Evolutionary conservation across 1,140 invertebrate genomes (phyloP).

Genomic region (Vollenhovia emeryi): DNA sequence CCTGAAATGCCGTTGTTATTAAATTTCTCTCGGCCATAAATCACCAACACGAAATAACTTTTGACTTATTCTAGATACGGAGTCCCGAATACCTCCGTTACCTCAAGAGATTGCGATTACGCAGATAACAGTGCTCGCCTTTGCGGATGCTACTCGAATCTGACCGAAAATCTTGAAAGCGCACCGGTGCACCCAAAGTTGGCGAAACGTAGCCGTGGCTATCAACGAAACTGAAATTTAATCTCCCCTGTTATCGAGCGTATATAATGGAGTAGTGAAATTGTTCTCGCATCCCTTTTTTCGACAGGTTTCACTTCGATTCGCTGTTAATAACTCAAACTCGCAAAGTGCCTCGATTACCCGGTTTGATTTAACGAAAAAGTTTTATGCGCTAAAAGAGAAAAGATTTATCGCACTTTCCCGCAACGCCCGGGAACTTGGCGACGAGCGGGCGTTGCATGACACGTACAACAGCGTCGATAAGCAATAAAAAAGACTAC

Average conservation of each 20-base stretch:
- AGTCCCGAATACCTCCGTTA: slow-evolving; percentile 1
- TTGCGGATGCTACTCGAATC: slow-evolving; percentile 41
- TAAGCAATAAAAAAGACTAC: slow-evolving; percentile 56
- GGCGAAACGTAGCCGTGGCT: slow-evolving; percentile 30
- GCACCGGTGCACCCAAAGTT: slow-evolving; percentile 15
- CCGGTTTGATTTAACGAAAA: slow-evolving; percentile 57
- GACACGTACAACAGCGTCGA: slow-evolving; percentile 45
- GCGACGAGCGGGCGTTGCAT: slow-evolving; percentile 32
- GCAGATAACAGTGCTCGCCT: neutral
- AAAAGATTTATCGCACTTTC: slow-evolving; percentile 49
- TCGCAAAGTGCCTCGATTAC: slow-evolving; percentile 48
- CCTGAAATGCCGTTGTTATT: slow-evolving; percentile 34
- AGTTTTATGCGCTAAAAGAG: slow-evolving; percentile 52
- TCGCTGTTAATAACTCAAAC: slow-evolving; percentile 54
- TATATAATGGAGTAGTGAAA: slow-evolving; percentile 47
- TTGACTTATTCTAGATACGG: slow-evolving; percentile 19
- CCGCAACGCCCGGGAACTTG: slow-evolving; percentile 25
- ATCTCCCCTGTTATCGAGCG: slow-evolving; percentile 50
- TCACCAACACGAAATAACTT: slow-evolving; percentile 40
- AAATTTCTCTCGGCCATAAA: slow-evolving; percentile 34
- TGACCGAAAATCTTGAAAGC: slow-evolving; percentile 41
- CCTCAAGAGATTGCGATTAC: slow-evolving; percentile 19
- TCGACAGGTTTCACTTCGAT: slow-evolving; percentile 51
- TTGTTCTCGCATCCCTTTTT: slow-evolving; percentile 26
- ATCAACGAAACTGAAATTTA: slow-evolving; percentile 49